These are phyloP conservation scores for Temnothorax longispinosus DNA, from an alignment of 1,140 invertebrate species.

Conservation along the genomic window DNA sequence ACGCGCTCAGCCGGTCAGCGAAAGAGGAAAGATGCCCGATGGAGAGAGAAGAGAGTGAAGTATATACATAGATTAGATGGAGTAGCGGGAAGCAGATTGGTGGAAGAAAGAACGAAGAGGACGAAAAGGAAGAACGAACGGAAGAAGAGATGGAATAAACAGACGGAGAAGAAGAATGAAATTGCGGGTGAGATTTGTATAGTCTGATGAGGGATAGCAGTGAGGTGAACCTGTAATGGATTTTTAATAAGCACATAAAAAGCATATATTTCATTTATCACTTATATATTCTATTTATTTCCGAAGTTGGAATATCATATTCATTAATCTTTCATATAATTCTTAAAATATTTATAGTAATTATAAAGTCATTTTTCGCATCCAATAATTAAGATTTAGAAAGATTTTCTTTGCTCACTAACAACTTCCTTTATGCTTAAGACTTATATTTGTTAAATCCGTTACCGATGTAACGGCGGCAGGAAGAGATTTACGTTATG, in stretches of 20 bases:
- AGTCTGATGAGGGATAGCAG: conserved; percentile 38
- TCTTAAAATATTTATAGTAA: background rate
- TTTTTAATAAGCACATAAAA: background rate
- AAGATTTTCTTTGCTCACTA: background rate
- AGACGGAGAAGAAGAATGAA: conserved; percentile 43
- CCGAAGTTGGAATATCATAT: background rate
- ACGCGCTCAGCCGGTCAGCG: conserved; percentile 67
- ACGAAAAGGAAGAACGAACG: conserved; percentile 5
- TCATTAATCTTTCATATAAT: background rate
- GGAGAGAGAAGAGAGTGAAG: conserved; percentile 41
- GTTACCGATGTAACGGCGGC: background rate
- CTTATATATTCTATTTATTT: background rate
- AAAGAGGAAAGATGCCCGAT: conserved; percentile 58
- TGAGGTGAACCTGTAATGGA: background rate
- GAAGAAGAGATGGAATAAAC: conserved; percentile 49
- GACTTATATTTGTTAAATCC: background rate
- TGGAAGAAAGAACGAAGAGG: conserved; percentile 18
- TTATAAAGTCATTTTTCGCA: background rate
- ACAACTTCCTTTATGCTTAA: background rate
- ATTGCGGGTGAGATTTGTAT: conserved; percentile 28
- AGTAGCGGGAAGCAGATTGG: conserved; percentile 8
- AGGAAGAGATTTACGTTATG: conserved; percentile 43
- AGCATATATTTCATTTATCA: background rate
- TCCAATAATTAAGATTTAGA: background rate
- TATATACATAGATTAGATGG: conserved; percentile 41